phyloP scores from a whole-genome alignment of 2,797 vertebrate species.

The Cryptoprocta ferox region DNA sequence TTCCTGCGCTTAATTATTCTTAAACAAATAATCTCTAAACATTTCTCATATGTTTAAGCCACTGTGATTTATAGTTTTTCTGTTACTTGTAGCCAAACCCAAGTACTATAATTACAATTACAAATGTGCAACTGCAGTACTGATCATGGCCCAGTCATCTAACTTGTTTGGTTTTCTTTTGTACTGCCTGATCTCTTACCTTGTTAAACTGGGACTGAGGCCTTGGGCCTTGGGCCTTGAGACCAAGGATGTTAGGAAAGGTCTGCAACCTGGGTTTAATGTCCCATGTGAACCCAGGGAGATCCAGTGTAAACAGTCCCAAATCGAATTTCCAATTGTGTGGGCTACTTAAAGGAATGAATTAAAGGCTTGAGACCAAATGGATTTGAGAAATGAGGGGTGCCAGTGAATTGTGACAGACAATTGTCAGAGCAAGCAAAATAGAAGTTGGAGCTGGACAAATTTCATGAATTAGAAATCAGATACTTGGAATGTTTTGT shows the following conservation, averaged over 20 bases:
- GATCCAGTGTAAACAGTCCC: background rate
- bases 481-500: background rate
- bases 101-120: background rate
- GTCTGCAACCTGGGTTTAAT: background rate
- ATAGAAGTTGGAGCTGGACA: background rate
- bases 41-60: background rate
- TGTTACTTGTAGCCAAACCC: background rate
- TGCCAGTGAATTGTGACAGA: background rate
- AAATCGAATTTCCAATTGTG: background rate
- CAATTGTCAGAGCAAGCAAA: background rate
- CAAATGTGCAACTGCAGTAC: background rate
- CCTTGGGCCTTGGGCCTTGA: background rate
- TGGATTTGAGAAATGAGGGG: background rate
- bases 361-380: background rate
- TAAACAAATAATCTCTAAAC: background rate
- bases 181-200: background rate
- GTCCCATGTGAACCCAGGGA: fast-evolving
- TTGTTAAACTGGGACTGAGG: background rate
- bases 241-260: background rate
- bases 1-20: background rate
- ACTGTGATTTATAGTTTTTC: background rate
- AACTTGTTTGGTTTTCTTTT: background rate
- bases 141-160: background rate
- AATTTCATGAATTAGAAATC: background rate
- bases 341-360: background rate